Base-by-base conservation (phyloP, 92 coral and sea anemone genomes). In the Parazoanthus swiftii region DNA sequence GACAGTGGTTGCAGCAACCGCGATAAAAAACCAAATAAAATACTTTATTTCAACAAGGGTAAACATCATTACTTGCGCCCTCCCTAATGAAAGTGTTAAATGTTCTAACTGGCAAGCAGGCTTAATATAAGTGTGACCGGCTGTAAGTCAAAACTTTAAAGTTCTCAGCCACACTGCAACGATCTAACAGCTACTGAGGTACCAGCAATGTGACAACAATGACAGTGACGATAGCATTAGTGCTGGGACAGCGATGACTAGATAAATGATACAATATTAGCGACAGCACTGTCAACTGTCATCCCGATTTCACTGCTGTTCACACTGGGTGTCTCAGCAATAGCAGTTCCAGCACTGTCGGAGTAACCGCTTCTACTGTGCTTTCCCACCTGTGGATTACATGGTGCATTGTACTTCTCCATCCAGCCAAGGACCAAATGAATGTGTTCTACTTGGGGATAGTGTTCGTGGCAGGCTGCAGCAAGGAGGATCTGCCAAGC, bases 321-420 rank as follows among this genome's bases (percentile, higher is more conserved):
- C 70, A 63, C 70, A 54, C 59, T 13, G 18, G 18, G 59, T 20
- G 46, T 75, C 51, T 11, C 83, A 74, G 15, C 50, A 21, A 13
- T 35, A 50, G 29, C 7, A 43, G 58, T 23, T 36, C 23, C 26
- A 46, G 7, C 63, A 4, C 86, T 63, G 71, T 26, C 59, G 15
- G 38, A 21, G 2, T 85, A 6, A 16, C 66, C 13, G 0, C 18
- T 5, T 25, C 8, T 33, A 48, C 35, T 16, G 20, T n/a, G 36
- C 18, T 14, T 71, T 72, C 88, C 42, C 86, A 94, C 98, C 98
- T 91, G 88, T 26, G 94, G 81, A 36, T 33, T 23, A 18, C 90
- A 54, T 10, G 93, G 91, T 11, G 91, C 71, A 26, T 79, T 77
- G 81, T 76, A 91, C 85, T 84, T 88, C 46, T 90, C 91, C 94